Percentiles rank a stretch among this genome's conserved stretches.
Evolutionary conservation across 1,140 invertebrate genomes (phyloP).

Genomic region (Caenorhabditis briggsae): DNA sequence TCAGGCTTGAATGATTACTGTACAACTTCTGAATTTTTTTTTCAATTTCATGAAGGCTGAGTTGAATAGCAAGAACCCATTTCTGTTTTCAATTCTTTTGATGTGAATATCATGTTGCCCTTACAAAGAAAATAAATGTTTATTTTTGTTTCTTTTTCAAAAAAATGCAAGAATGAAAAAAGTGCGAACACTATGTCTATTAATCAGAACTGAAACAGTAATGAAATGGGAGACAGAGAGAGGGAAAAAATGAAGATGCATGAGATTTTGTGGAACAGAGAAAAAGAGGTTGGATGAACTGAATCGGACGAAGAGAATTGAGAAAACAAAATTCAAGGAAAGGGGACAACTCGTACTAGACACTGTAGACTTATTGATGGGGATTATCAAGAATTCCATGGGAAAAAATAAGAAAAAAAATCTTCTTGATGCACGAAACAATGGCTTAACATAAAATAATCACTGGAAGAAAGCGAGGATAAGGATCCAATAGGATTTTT

Average conservation of each 20-base stretch:
- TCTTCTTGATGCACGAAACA: conserved; percentile 24
- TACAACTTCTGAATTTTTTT: no score
- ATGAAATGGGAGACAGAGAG: not conserved
- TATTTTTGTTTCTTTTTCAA: no score
- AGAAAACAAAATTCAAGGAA: not conserved
- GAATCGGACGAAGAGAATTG: not conserved
- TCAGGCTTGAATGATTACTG: no score
- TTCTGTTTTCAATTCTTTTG: no score
- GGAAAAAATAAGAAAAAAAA: not conserved
- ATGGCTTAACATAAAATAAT: not conserved
- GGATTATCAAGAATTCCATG: not conserved
- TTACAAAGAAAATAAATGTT: no score
- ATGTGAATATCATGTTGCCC: no score
- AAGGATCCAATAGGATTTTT: not conserved
- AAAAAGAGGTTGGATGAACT: conserved; percentile 48
- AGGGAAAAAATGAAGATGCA: not conserved
- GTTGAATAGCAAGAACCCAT: no score
- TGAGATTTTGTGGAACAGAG: conserved; percentile 45
- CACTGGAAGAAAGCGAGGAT: not conserved
- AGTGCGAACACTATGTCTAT: not conserved
- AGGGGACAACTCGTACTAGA: conserved; percentile 39
- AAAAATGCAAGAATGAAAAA: not conserved
- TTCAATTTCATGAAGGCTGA: no score
- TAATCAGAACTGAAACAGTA: conserved; percentile 27
- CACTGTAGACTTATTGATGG: conserved; percentile 37